Evolutionary conservation across 2,888 invertebrate genomes (phyloP), one percentile per base, ranked within the genome.

Genomic region (Scelioninae gen. 1): DNA sequence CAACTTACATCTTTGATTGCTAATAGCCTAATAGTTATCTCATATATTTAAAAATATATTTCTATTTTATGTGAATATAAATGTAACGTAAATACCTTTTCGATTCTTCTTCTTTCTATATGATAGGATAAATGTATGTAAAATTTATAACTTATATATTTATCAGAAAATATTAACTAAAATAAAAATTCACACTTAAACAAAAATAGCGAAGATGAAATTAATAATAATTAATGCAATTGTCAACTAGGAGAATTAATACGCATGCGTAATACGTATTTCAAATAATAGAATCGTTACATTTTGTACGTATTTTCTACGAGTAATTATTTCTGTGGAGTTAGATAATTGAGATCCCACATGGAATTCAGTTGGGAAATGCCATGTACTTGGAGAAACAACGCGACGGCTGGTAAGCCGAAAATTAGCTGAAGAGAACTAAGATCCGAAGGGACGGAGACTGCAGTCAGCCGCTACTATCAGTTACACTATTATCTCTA

Each of bases 401-500:
- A 77, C 82, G 86, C 86, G 88, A 90, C 88, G 88, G 89, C 88
- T 86, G 91, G 90, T 88, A 89, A 89, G 87, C 91, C 91, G 91
- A 91, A 91, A 92, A 92, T 92, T 91, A 90, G 88, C 88, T 88
- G 88, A 82, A 86, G 85, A 88, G 88, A 86, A 60, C 72, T 68
- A 78, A 82, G 84, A 87, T 86, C 86, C 85, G 69, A 83, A 85
- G 82, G 86, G 86, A 89, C 86, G 87, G 87, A 88, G 88, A 84
- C 85, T 83, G 87, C 84, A 89, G 89, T 90, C 90, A 90, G 90
- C 90, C 89, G 86, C 89, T 87, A 89, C 90, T 91, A 92, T 92
- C 92, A 91, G 91, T 92, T 91, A 90, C 90, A 88, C 91, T 90
- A 92, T 92, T 92, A 92, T 91, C 90, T 87, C 85, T 82, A 85